phyloP scores from a whole-genome alignment of 2,888 invertebrate genomes.

The Ariolimax columbianus region DNA sequence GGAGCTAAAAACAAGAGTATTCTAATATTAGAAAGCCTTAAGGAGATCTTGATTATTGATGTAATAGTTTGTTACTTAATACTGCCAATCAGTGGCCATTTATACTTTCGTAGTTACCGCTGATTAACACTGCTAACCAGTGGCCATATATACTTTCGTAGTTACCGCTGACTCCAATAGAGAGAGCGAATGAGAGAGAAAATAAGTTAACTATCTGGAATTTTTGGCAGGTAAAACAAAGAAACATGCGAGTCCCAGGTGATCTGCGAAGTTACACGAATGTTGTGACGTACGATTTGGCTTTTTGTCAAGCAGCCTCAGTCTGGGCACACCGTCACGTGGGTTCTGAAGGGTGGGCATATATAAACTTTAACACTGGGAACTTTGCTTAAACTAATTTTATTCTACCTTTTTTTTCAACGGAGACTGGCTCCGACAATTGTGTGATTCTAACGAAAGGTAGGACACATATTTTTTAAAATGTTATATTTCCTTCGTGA shows the following conservation, averaged over 20 bases:
- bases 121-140: too few species aligned
- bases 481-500: background rate
- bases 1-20: too few species aligned
- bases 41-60: too few species aligned
- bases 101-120: too few species aligned
- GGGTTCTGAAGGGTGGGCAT: constrained; percentile 38
- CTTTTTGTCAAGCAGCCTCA: constrained; percentile 51
- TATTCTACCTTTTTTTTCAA: constrained; percentile 21
- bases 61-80: too few species aligned
- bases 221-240: constrained; percentile 39
- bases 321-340: constrained; percentile 40
- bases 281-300: constrained; percentile 52
- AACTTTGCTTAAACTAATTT: constrained; percentile 33
- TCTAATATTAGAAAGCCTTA: too few species aligned
- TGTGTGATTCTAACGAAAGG: constrained; percentile 16
- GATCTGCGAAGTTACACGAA: constrained; percentile 41
- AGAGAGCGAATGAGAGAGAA: background rate
- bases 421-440: constrained; percentile 35
- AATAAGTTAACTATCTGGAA: background rate
- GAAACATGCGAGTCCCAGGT: background rate
- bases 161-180: too few species aligned
- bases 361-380: constrained; percentile 48
- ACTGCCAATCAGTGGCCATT: too few species aligned
- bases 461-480: background rate
- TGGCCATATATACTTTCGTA: too few species aligned